A percentile compares a stretch with the other conserved stretches of the same genome.
Evolutionary conservation across 2,888 invertebrate species (phyloP).

Genomic region (Thymelicus acteon): DNA sequence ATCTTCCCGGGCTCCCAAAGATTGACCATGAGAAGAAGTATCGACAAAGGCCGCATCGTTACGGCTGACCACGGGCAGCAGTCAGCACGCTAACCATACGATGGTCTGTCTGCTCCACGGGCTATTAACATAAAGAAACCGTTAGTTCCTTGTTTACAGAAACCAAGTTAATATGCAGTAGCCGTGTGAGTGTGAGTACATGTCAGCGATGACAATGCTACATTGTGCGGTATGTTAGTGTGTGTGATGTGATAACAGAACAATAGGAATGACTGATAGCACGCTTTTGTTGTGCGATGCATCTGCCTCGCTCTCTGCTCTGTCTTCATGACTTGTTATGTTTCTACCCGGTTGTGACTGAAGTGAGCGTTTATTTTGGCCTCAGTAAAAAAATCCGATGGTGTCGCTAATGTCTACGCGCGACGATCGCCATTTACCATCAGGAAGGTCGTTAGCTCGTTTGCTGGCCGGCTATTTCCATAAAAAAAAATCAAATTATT

Average conservation of each 20-base stretch:
- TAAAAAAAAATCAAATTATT: too few relatives aligned
- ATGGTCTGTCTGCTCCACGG: too few relatives aligned
- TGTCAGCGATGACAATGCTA: neutral
- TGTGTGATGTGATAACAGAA: constrained; percentile 4
- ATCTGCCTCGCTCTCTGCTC: neutral
- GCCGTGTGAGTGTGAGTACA: neutral
- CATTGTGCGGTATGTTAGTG: neutral
- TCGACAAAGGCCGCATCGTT: too few relatives aligned
- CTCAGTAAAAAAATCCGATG: neutral
- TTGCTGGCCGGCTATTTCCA: too few relatives aligned
- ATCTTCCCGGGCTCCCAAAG: too few relatives aligned
- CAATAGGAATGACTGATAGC: constrained; percentile 11
- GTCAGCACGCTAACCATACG: too few relatives aligned
- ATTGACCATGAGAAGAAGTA: too few relatives aligned
- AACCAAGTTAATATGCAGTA: constrained; percentile 1
- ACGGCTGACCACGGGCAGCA: too few relatives aligned
- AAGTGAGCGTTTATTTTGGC: neutral
- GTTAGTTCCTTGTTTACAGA: neutral
- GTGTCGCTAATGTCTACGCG: too few relatives aligned
- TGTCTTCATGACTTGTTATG: neutral
- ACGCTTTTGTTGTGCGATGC: neutral
- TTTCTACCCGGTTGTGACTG: neutral
- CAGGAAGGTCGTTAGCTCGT: too few relatives aligned
- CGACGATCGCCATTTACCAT: too few relatives aligned
- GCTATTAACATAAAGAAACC: neutral